These are phyloP conservation scores for Gasterosteus nipponicus DNA, from an alignment of 2,113 vertebrate species.

Conservation along the genomic window DNA sequence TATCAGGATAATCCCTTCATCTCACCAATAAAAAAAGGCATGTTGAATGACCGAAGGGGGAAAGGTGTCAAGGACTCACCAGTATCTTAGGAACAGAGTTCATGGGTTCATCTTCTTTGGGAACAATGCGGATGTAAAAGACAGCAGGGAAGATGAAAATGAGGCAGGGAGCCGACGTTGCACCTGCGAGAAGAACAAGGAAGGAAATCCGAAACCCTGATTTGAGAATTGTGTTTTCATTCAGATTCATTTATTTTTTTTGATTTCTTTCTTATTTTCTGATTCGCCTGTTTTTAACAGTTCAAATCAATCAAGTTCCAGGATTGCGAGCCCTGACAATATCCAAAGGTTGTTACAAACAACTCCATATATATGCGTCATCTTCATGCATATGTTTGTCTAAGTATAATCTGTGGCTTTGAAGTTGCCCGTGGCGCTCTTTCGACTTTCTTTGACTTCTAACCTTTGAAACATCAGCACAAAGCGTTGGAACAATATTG, in stretches of 20 bases:
- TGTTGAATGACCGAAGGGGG: not conserved
- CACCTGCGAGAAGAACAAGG: constrained; percentile 82
- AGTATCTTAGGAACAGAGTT: constrained; percentile 90
- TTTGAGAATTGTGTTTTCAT: not conserved
- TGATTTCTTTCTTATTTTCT: not conserved
- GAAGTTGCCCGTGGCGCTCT: constrained; percentile 20
- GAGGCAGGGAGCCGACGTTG: constrained; percentile 96
- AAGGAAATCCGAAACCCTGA: not conserved
- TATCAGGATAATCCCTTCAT: not conserved
- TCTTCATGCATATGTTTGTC: constrained; percentile 2
- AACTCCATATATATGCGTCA: not conserved
- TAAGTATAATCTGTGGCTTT: constrained; percentile 26
- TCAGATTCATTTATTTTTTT: not conserved
- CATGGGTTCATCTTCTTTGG: constrained; percentile 91
- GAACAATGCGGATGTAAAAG: constrained; percentile 97
- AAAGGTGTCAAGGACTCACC: constrained; percentile 77
- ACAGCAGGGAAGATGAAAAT: constrained; percentile 99
- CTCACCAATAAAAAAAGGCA: not conserved
- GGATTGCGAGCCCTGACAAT: not conserved
- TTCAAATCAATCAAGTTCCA: not conserved
- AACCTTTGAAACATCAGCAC: constrained; percentile 44
- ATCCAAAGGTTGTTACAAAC: constrained; percentile 6
- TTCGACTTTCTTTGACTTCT: constrained; percentile 46
- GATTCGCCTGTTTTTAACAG: not conserved
- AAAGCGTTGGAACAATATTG: constrained; percentile 69